A percentile compares a stretch with the other conserved stretches of the same genome.
Evolutionary conservation across 1,140 invertebrate species (phyloP).

Genomic region (Heliconius himera): DNA sequence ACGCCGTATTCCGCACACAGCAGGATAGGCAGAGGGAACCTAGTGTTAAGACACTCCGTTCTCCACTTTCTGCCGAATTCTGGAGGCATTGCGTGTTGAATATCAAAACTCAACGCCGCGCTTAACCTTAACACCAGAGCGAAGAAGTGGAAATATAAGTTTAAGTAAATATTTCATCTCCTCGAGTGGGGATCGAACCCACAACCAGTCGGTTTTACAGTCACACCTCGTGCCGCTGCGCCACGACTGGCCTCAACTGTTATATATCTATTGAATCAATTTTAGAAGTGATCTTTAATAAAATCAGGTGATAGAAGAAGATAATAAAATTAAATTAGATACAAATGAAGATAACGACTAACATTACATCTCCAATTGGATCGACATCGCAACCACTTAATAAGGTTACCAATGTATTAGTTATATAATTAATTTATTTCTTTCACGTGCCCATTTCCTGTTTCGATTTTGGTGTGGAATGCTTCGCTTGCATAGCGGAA

Average conservation of each 20-base stretch:
- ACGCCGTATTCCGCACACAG: too few relatives aligned
- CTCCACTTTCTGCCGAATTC: too few relatives aligned
- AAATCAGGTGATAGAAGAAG: neutral
- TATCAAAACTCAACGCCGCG: too few relatives aligned
- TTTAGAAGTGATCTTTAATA: neutral
- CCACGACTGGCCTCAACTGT: neutral
- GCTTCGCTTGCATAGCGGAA: constrained; percentile 44
- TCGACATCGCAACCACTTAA: constrained; percentile 35
- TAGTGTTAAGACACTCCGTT: too few relatives aligned
- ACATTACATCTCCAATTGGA: constrained; percentile 29
- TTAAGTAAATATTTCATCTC: too few relatives aligned
- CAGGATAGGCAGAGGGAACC: too few relatives aligned
- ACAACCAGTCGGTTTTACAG: too few relatives aligned
- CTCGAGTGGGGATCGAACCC: too few relatives aligned
- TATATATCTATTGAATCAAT: neutral
- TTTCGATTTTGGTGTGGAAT: constrained; percentile 47
- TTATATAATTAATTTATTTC: constrained; percentile 48
- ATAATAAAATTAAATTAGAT: constrained; percentile 34
- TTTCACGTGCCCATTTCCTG: constrained; percentile 49
- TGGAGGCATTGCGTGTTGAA: too few relatives aligned
- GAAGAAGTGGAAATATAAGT: too few relatives aligned
- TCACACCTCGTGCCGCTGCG: too few relatives aligned
- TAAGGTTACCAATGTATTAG: constrained; percentile 45
- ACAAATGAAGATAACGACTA: constrained; percentile 42
- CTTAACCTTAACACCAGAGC: too few relatives aligned